Conservation (phyloP, 1,140 invertebrate species). For the Drosophila gunungcola region DNA sequence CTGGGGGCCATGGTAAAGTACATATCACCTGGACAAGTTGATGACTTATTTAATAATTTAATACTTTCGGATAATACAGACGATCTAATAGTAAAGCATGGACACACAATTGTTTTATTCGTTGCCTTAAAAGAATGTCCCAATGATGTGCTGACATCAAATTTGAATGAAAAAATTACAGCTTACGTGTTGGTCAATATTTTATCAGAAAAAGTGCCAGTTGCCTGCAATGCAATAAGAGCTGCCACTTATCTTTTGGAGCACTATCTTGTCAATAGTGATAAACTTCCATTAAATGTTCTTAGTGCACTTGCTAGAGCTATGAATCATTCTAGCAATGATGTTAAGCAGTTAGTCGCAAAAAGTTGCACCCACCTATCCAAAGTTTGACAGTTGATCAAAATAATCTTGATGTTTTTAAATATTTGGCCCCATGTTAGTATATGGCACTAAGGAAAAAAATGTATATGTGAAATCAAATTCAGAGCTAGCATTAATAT, state of each 20-base stretch:
- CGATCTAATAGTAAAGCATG: slow-evolving; percentile 92
- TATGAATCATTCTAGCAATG: slow-evolving; percentile 97
- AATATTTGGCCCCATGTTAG: slow-evolving; percentile 92
- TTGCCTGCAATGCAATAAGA: slow-evolving; percentile 94
- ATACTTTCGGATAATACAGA: slow-evolving; percentile 89
- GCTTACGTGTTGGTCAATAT: slow-evolving; percentile 89
- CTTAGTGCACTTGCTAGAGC: slow-evolving; percentile 93
- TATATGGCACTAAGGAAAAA: slow-evolving; percentile 99
- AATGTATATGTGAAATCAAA: slow-evolving; percentile 97
- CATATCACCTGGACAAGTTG: slow-evolving; percentile 90
- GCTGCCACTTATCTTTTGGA: slow-evolving; percentile 93
- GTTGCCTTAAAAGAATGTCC: slow-evolving; percentile 96
- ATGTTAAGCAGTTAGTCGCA: slow-evolving; percentile 96
- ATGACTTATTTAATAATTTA: slow-evolving; percentile 90
- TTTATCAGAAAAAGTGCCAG: slow-evolving; percentile 90
- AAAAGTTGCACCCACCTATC: slow-evolving; percentile 91
- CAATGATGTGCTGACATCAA: slow-evolving; percentile 88
- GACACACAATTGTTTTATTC: slow-evolving; percentile 92
- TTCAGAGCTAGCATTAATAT: slow-evolving; percentile 95
- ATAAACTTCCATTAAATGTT: slow-evolving; percentile 87
- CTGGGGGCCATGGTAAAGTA: slow-evolving; percentile 93
- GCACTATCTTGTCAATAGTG: slow-evolving; percentile 88
- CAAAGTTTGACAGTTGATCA: slow-evolving; percentile 86
- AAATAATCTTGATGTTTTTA: slow-evolving; percentile 90
- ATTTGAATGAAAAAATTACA: slow-evolving; percentile 89